These are phyloP conservation scores for Istiophorus platypterus DNA, from an alignment of 2,113 vertebrate species.

Conservation along the genomic window DNA sequence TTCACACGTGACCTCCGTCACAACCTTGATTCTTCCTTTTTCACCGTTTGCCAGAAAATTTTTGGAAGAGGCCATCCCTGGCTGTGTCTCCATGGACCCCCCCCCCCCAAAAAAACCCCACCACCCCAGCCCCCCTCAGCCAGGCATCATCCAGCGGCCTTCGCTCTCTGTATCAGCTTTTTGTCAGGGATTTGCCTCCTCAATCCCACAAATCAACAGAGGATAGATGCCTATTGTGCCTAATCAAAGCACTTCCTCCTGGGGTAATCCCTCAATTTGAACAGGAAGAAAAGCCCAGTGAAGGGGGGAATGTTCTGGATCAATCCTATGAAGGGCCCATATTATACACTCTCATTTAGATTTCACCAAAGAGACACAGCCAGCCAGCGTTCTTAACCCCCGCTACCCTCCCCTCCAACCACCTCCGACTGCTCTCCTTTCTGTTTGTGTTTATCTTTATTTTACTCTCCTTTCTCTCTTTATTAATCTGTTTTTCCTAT, in stretches of 20 bases:
- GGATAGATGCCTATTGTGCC: slow-evolving; percentile 86
- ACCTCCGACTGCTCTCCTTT: slow-evolving; percentile 61
- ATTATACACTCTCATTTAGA: slow-evolving; percentile 82
- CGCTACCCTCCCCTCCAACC: slow-evolving; percentile 41
- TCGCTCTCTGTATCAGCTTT: slow-evolving; percentile 77
- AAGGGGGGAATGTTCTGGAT: slow-evolving; percentile 81
- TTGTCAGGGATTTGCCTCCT: slow-evolving; percentile 83
- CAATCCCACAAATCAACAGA: slow-evolving; percentile 87
- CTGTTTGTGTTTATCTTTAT: slow-evolving; percentile 79
- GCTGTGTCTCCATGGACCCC: slow-evolving; percentile 51
- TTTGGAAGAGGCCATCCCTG: slow-evolving; percentile 51
- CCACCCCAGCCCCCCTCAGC: neutral
- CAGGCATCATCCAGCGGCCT: slow-evolving; percentile 68
- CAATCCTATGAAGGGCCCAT: slow-evolving; percentile 80
- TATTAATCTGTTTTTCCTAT: slow-evolving; percentile 73
- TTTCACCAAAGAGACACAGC: slow-evolving; percentile 76
- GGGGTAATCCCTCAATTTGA: slow-evolving; percentile 85
- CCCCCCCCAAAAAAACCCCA: no score
- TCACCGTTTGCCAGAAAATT: slow-evolving; percentile 46
- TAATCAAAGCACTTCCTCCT: slow-evolving; percentile 86
- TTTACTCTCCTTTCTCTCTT: slow-evolving; percentile 69
- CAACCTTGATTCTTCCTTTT: slow-evolving; percentile 53
- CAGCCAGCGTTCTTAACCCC: slow-evolving; percentile 56
- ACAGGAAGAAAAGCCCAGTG: slow-evolving; percentile 83
- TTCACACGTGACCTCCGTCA: slow-evolving; percentile 46